Evolutionary conservation across 2,113 vertebrate species (phyloP), one percentile per base, ranked within the genome.

Genomic region (Microtus ochrogaster): DNA sequence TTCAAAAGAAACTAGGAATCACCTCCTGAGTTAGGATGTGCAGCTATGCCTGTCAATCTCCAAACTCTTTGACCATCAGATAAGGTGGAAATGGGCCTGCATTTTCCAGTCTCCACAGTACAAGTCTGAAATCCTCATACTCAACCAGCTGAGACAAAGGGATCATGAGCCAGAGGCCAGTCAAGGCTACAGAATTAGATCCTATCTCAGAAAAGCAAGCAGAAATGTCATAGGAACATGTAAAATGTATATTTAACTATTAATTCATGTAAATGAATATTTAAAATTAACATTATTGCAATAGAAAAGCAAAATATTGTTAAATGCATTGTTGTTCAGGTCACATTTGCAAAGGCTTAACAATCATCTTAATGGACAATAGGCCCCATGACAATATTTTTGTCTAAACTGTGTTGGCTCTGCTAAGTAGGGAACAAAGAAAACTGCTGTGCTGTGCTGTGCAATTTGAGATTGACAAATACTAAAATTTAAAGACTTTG

Each of bases 221-320:
- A 66, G 63, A 55, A 87, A 39, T 36, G 8, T 26, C 36, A 11
- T 30, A 73, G 24, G 49, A 58, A 87, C 85, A 72, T 63, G 92
- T 24, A 73, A 74, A 79, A 33, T 96, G 8, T 19, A 17, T 41
- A n/a, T 58, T 58, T 58, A 58, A 58, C 19, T 58, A 7, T 21
- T 58, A 58, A 58, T 58, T 58, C 19, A 58, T 6, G 5, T 58
- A 58, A 58, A 58, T 78, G 36, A 95, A 78, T 26, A 94, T 65
- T 93, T 94, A 68, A 94, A 84, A 61, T 88, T 63, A 74, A 86
- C 73, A 72, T 72, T 76, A 91, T 49, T 91, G 49, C 74, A 68
- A 21, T 79, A 92, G 83, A 92, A 95, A 90, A 94, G 22, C 21
- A 86, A 83, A 86, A 79, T 26, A 24, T 2, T 82, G 12, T 61